Evolutionary conservation across 2,797 vertebrate species (phyloP).

Genomic region (Myotis myotis): DNA sequence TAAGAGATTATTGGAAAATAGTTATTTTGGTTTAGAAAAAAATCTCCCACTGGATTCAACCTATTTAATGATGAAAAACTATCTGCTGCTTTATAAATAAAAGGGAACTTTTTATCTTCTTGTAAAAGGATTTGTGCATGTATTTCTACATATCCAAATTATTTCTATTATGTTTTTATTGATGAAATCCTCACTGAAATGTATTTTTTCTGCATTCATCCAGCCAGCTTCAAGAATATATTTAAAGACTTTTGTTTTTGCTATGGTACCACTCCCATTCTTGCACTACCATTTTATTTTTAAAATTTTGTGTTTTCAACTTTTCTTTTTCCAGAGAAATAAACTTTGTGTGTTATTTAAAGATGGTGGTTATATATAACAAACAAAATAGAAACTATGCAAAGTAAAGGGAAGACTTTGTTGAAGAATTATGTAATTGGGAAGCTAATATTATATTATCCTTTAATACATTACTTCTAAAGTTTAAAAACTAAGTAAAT

Average conservation of each 20-base stretch:
- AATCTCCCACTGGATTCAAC: background rate
- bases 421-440: conserved; percentile 55
- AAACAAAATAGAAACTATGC: conserved; percentile 61
- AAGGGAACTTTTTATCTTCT: conserved; percentile 42
- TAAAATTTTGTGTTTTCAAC: background rate
- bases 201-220: background rate
- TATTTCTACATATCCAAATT: conserved; percentile 45
- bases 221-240: conserved; percentile 46
- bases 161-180: conserved; percentile 60
- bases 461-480: background rate
- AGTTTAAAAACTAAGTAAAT: conserved; percentile 71
- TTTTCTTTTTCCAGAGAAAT: conserved; percentile 49
- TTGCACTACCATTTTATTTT: background rate
- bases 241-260: conserved; percentile 39
- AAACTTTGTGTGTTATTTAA: conserved; percentile 66
- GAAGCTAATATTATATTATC: conserved; percentile 50
- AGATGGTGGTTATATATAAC: conserved; percentile 53
- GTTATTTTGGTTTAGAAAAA: conserved; percentile 13
- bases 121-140: conserved; percentile 27
- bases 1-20: background rate
- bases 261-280: background rate
- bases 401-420: conserved; percentile 73
- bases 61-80: conserved; percentile 27
- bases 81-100: conserved; percentile 27
- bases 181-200: conserved; percentile 61